phyloP scores from a whole-genome alignment of 1,140 invertebrate species.

The Chlorops oryzae region DNA sequence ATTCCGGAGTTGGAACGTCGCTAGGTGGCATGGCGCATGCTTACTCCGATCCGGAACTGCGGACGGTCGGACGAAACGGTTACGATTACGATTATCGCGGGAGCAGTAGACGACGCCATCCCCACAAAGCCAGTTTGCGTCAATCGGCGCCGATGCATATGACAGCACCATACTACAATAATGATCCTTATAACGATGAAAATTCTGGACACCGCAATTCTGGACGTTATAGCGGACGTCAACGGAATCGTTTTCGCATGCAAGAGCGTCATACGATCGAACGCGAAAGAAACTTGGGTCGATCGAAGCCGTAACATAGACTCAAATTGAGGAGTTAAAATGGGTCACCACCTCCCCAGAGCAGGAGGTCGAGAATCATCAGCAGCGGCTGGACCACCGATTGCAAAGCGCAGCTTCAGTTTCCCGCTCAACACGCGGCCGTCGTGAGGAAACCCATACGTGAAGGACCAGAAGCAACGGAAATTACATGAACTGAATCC shows the following conservation, averaged over 20 bases:
- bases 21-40: conserved; percentile 56
- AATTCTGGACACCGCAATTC: conserved; percentile 18
- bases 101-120: conserved; percentile 20
- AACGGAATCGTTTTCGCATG: conserved; percentile 35
- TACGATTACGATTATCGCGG: conserved; percentile 21
- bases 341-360: conserved; percentile 1
- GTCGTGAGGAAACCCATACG: conserved; percentile 12
- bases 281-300: conserved; percentile 31
- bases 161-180: conserved; percentile 50
- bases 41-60: conserved; percentile 53
- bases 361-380: too few species aligned
- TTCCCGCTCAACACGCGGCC: conserved; percentile 14
- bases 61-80: conserved; percentile 40
- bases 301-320: conserved; percentile 30
- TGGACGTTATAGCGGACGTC: conserved; percentile 50
- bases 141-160: conserved; percentile 52
- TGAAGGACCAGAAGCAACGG: conserved; percentile 23
- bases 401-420: conserved; percentile 32
- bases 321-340: conserved; percentile 23
- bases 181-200: conserved; percentile 14
- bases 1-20: conserved; percentile 48
- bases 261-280: conserved; percentile 44
- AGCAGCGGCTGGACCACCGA: too few species aligned
- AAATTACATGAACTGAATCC: conserved; percentile 38
- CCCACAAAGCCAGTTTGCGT: conserved; percentile 11